Percentiles rank a stretch among this genome's conserved stretches.
Evolutionary conservation across 1,140 invertebrate genomes (phyloP).

Genomic region (Stegodyphus mimosarum): DNA sequence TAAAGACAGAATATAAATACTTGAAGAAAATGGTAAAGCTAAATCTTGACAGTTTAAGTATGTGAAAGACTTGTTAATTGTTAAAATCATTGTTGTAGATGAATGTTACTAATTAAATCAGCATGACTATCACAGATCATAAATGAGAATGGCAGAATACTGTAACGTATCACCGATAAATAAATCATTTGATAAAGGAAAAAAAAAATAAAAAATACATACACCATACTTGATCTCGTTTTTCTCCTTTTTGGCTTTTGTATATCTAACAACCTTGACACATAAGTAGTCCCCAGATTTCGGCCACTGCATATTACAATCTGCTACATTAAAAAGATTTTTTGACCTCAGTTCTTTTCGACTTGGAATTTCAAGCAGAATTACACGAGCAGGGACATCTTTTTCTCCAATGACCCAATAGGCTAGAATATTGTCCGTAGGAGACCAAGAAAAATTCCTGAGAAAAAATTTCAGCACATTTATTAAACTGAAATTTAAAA

Average conservation of each 20-base stretch:
- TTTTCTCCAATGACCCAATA: conserved; percentile 99
- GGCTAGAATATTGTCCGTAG: conserved; percentile 94
- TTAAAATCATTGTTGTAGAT: too few relatives aligned
- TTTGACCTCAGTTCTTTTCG: conserved; percentile 92
- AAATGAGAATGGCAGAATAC: too few relatives aligned
- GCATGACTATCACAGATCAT: too few relatives aligned
- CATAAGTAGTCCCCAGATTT: conserved; percentile 97
- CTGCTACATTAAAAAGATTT: conserved; percentile 97
- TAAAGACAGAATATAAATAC: too few relatives aligned
- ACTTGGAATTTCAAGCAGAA: conserved; percentile 72
- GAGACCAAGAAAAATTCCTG: conserved; percentile 97
- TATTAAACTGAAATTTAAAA: not conserved
- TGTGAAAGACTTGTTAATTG: too few relatives aligned
- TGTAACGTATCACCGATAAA: too few relatives aligned
- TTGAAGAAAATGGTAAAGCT: too few relatives aligned
- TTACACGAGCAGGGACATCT: conserved; percentile 75
- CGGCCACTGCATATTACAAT: conserved; percentile 99
- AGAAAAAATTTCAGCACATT: conserved; percentile 58
- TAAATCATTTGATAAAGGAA: not conserved
- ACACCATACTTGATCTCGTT: conserved; percentile 88
- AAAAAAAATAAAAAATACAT: conserved; percentile 66
- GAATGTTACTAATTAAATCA: too few relatives aligned
- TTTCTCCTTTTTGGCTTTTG: conserved; percentile 91
- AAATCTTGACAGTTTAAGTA: too few relatives aligned
- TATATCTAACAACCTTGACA: conserved; percentile 97